phyloP scores from a whole-genome alignment of 1,140 invertebrate genomes.

The Diachasma alloeum region DNA sequence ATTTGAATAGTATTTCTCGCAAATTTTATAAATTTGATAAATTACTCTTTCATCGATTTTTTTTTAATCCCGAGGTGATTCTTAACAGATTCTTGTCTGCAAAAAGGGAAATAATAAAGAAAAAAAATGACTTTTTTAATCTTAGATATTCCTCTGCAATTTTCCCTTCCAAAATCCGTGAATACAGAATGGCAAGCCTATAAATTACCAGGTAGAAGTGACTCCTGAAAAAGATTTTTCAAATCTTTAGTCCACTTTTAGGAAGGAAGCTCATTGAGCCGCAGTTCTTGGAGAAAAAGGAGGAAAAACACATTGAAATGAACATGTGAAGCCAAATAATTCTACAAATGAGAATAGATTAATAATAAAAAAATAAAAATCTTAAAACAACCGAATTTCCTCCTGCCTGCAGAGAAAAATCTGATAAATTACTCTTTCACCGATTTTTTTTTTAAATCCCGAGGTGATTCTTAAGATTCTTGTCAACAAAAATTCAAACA shows the following conservation, averaged over 20 bases:
- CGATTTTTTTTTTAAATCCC: no score
- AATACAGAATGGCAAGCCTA: conserved; percentile 43
- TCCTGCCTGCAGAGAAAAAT: no score
- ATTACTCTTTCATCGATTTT: no score
- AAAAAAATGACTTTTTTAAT: no score
- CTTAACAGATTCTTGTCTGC: no score
- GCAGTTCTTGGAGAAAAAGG: conserved; percentile 10
- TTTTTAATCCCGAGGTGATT: no score
- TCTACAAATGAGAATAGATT: conserved; percentile 26
- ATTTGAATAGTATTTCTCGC: no score
- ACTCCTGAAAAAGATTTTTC: conserved; percentile 9
- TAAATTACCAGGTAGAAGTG: neutral
- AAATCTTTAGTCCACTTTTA: neutral
- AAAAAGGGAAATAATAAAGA: no score
- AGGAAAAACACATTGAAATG: conserved; percentile 17
- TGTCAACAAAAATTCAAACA: no score
- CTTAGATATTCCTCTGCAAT: neutral
- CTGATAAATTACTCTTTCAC: no score
- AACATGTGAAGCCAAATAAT: conserved; percentile 12
- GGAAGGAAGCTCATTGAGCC: conserved; percentile 17
- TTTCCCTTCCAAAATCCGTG: neutral
- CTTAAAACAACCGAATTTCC: neutral
- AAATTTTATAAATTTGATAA: no score
- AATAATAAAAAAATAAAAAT: conserved; percentile 36
- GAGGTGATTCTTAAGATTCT: no score